Evolutionary conservation across 92 coral and sea anemone genomes (phyloP), one percentile per base, ranked within the genome.

Genomic region (Phymanthus crucifer): DNA sequence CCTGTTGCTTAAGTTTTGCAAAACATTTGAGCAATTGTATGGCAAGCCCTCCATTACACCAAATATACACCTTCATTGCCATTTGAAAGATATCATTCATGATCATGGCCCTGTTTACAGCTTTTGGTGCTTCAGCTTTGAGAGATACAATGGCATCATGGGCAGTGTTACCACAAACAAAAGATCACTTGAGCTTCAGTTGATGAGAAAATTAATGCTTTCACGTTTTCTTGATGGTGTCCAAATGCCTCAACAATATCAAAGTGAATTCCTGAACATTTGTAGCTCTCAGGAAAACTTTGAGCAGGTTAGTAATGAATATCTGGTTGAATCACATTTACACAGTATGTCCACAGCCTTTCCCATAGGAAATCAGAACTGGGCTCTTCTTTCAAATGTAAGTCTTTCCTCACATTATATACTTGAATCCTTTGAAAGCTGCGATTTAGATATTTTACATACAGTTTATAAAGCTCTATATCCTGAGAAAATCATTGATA

Each of bases 61-160:
- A 2, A 85, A 79, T 36, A 85, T 85, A 84, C 89, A 85, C 48
- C 56, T 85, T 12, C 89, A 85, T 32, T 73, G 78, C 50, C 92
- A 89, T 29, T 35, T 89, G 27, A 89, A 81, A 46, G 87, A 89
- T 29, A 66, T 85, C 5, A 36, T 85, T 3, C 61, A 71, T 18
- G 86, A 89, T 46, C 87, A 85, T 68, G 90, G 93, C 26, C 87
- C 89, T 24, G 85, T 85, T 3, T 26, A 81, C 4, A 72, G 89
- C 29, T 88, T 88, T 69, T 88, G 92, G 92, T 88, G 89, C 66
- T 80, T 84, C 40, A 79, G 89, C 77, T 89, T 89, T 57, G 92
- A 86, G 57, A 71, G 89, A 24, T 81, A 66, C 32, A 83, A 83
- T 48, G 86, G 90, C 0, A 71, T 87, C 26, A 10, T 87, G 73